Evolutionary conservation across 2,888 invertebrate genomes (phyloP), one percentile per base, ranked within the genome.

Genomic region (Drosophila silvestris): DNA sequence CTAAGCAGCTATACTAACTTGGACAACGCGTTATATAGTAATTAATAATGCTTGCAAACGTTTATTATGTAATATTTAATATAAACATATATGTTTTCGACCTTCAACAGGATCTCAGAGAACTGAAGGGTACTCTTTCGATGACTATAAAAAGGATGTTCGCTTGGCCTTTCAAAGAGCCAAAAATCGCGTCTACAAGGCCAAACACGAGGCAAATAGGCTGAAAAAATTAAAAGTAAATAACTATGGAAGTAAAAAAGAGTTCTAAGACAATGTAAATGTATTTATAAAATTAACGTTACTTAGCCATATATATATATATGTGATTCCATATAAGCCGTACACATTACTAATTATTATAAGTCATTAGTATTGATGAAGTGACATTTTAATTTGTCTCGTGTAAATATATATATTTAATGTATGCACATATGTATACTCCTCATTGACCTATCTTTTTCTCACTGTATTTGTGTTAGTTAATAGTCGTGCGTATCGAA

Each of bases 1-100:
- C 37, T 79, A 62, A 70, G 63, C 44, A 73, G 61, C 58, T 79
- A 77, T 32, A 58, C 30, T 3, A 44, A 58, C 44, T 26, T 58
- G 32, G 22, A 58, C 22, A 41, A 41, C 16, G 58, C 58, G 2
- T 44, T 58, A 32, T 58, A 58, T 44, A 28, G 58, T 58, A 58
- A 58, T n/a, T 44, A 6, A 30, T 7, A 12, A n/a, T n/a, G 3
- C 22, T 14, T 14, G 56, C n/a, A 39, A n/a, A 28, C 19, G 37
- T 2, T 56, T 37, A 3, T 26, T 16, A 26, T 26, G 5, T 47
- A 16, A 16, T 26, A 47, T 26, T 26, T 47, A 16, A 26, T 19
- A 6, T 19, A 4, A 57, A 28, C 37, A 14, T 28, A 5, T 30
- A n/a, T n/a, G 3, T 19, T n/a, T 12, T 19, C 5, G 14, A 10